Percentiles rank a stretch among this genome's conserved stretches.
These are phyloP conservation scores for Acomys russatus DNA, from an alignment of 2,797 vertebrate species.

Conservation along the genomic window DNA sequence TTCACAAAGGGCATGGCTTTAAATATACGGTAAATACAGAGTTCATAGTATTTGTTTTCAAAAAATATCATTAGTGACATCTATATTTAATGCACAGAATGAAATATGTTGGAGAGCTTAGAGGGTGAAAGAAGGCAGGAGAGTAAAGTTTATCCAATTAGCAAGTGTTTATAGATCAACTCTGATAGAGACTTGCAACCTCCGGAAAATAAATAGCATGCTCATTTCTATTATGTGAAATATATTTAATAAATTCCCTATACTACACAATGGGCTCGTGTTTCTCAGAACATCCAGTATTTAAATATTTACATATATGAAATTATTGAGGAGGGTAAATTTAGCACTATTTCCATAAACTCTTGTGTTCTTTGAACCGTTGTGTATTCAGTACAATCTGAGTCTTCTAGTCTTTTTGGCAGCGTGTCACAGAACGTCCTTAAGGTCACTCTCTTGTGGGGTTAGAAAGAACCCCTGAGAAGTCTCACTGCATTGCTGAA, in stretches of 20 bases:
- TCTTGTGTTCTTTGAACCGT: neutral
- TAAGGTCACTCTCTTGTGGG: neutral
- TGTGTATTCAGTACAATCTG: neutral
- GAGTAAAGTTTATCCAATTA: neutral
- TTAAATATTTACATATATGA: neutral
- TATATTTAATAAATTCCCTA: neutral
- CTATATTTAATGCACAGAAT: slow-evolving; percentile 24
- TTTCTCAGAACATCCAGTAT: neutral
- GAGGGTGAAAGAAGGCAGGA: neutral
- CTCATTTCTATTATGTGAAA: neutral
- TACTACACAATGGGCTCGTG: neutral
- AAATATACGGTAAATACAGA: neutral
- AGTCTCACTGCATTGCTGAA: neutral
- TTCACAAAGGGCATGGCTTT: slow-evolving; percentile 7
- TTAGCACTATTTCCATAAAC: neutral
- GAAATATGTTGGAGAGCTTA: slow-evolving; percentile 25
- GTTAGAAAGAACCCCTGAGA: neutral
- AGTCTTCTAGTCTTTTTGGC: neutral
- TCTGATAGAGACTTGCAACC: neutral
- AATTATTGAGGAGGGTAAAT: neutral
- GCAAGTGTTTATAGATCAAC: neutral
- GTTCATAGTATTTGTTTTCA: neutral
- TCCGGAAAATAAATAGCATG: neutral
- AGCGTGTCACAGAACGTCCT: neutral
- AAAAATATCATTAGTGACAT: neutral